Evolutionary conservation across 2,797 vertebrate genomes (phyloP), one percentile per base, ranked within the genome.

Genomic region (Anguilla obscura): DNA sequence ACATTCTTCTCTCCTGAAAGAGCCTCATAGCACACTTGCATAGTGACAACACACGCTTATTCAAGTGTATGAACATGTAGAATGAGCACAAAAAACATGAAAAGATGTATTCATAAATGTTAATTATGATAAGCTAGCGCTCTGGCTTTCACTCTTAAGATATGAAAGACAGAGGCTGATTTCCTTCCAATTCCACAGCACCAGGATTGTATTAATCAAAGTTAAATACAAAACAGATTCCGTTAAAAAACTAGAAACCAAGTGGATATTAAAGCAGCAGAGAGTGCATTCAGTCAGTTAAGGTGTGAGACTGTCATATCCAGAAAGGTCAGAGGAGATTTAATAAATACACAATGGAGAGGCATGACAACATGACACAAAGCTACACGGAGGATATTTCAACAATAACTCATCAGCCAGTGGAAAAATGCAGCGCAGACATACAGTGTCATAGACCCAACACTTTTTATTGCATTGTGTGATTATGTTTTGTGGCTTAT

Each of bases 321-420:
- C 14, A 24, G n/a, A 69, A 63, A 71, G 45, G 48, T 2, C 79
- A 69, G 24, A 74, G 16, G 16, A 36, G 10, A 84, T 66, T 74
- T 74, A 36, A 27, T 85, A 48, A 50, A 85, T 6, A 40, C 63
- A 85, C 33, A 56, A 60, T 33, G 66, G 60, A 87, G 16, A 87
- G 56, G 33, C 87, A 85, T 85, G 74, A 88, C 84, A 69, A 58
- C 83, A 85, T 52, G 30, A 24, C 63, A 54, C 14, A 76, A 16
- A 24, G 60, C 54, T 82, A 60, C 33, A 33, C 50, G 21, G 52
- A 48, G 24, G 21, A 40, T 45, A 40, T 33, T 82, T 82, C 30
- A 58, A 80, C 9, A 9, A 58, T 54, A 45, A 87, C n/a, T 60
- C 40, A 50, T 48, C 54, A 36, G 45, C 30, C 71, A 82, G 7